Conservation (phyloP, 2,113 vertebrate species). For the Antechinus flavipes region DNA sequence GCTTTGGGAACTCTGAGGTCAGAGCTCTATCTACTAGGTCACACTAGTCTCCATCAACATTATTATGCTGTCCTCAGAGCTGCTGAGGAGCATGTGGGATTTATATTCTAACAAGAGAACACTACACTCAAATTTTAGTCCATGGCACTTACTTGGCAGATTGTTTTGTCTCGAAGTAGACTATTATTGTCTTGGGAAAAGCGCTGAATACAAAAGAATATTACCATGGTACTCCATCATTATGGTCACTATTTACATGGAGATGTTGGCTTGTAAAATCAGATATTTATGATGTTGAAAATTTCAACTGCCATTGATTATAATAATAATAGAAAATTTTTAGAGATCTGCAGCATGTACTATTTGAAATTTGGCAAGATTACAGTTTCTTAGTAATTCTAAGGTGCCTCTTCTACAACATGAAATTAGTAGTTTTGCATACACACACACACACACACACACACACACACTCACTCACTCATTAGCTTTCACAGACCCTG, state of each 20-base stretch:
- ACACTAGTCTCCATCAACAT: neutral
- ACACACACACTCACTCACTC: neutral
- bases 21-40: neutral
- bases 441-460: neutral
- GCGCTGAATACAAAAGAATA: neutral
- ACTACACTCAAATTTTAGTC: neutral
- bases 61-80: neutral
- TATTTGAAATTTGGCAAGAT: neutral
- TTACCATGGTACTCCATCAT: neutral
- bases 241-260: neutral
- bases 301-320: neutral
- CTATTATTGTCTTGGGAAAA: neutral
- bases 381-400: neutral
- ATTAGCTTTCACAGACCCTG: neutral
- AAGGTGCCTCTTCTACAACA: neutral
- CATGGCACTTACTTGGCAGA: neutral
- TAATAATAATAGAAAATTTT: neutral
- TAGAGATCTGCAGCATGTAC: neutral
- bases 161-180: neutral
- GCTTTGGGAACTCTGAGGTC: neutral
- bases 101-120: neutral
- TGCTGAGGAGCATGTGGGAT: neutral
- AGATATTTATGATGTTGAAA: neutral
- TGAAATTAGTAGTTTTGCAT: neutral
- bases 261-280: neutral